phyloP scores from a whole-genome alignment of 2,888 invertebrate species.

The Limnephilus auricula region DNA sequence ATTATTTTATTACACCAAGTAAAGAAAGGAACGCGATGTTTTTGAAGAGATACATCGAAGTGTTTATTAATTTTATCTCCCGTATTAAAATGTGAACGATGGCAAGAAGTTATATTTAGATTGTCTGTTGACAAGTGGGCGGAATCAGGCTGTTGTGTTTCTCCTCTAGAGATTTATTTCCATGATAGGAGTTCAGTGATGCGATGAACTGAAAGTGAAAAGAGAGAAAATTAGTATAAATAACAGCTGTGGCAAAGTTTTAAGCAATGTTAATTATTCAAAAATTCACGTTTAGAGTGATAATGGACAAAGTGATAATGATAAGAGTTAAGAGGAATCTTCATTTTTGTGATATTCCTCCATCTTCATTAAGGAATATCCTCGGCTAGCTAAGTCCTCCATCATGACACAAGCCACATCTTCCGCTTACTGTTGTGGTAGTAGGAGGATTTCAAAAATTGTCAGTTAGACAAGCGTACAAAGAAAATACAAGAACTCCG shows the following conservation, averaged over 20 bases:
- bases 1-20: slow-evolving; percentile 28
- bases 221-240: not conserved
- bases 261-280: not conserved
- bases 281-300: not conserved
- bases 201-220: not conserved
- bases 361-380: no score
- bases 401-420: no score
- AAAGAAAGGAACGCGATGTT: not conserved
- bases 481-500: no score
- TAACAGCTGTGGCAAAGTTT: not conserved
- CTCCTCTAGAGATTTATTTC: not conserved
- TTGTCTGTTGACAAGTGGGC: not conserved
- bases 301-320: no score
- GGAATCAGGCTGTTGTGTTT: not conserved
- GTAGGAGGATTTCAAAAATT: no score
- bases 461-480: no score
- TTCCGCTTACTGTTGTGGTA: no score
- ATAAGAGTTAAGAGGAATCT: no score
- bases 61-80: not conserved
- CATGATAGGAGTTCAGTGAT: not conserved
- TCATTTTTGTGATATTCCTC: no score
- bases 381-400: no score
- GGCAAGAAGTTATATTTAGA: not conserved
- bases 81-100: not conserved
- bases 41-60: not conserved